Evolutionary conservation across 2,888 invertebrate species (phyloP).

Genomic region (Criorhina ranunculi): DNA sequence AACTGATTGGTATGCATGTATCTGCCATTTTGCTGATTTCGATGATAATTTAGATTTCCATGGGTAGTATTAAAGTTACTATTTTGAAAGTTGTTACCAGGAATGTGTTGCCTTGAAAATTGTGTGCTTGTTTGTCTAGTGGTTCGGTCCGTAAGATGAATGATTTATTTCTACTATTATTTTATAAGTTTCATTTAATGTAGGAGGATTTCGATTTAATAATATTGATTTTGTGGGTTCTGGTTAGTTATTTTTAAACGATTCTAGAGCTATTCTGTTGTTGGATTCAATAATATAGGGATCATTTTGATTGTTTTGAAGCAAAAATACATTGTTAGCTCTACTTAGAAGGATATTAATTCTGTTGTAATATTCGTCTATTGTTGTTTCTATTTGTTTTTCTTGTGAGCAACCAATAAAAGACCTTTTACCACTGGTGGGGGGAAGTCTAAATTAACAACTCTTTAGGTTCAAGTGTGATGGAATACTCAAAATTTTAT

Average conservation of each 20-base stretch:
- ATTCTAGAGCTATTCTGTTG: slow-evolving; percentile 22
- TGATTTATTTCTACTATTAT: slow-evolving; percentile 17
- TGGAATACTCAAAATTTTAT: no score
- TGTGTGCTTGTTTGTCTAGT: no score
- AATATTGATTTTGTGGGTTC: slow-evolving; percentile 29
- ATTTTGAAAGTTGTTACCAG: background rate
- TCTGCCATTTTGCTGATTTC: no score
- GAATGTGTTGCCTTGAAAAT: background rate
- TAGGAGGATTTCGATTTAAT: background rate
- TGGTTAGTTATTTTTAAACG: slow-evolving; percentile 20
- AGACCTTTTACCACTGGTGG: no score
- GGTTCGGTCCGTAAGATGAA: slow-evolving; percentile 2
- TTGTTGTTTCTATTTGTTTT: background rate
- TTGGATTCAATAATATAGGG: background rate
- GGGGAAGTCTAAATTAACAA: no score
- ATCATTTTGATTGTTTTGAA: background rate
- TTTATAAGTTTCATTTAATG: background rate
- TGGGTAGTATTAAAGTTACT: background rate
- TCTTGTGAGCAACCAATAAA: no score
- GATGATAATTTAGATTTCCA: no score
- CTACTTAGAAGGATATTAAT: slow-evolving; percentile 12
- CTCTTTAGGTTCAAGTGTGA: no score
- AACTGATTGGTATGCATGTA: background rate
- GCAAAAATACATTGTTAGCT: background rate
- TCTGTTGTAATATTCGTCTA: background rate